Evolutionary conservation across 1,140 invertebrate species (phyloP), one percentile per base, ranked within the genome.

Genomic region (Leptopilina boulardi): DNA sequence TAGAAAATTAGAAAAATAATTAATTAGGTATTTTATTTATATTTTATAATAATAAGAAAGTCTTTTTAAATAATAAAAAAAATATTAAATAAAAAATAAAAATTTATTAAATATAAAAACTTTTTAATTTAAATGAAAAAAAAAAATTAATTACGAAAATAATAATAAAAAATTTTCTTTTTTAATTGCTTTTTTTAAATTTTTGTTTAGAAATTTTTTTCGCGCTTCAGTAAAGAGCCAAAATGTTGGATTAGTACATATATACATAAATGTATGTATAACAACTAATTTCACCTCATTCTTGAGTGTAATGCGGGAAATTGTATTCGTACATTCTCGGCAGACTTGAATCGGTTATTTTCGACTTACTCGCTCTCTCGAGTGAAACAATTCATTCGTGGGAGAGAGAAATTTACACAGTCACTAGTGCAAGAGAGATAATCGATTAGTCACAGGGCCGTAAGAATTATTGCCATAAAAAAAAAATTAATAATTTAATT

Each of bases 291-390:
- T 47, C 42, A n/a, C 42, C 42, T 47, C n/a, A 47, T 15, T 47
- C 42, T n/a, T 47, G 42, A 13, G 42, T 78, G 70, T 78, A 71
- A 75, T 75, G 77, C 73, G 66, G 56, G 59, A 74, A 74, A 66
- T 78, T n/a, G 51, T 38, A 47, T 23, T 78, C 77, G 77, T 74
- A 51, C 73, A 54, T 78, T 78, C 59, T 66, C 77, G 77, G 72
- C n/a, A 19, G 6, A 5, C 34, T 38, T 38, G 34, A 23, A 19
- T 75, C 77, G 77, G 73, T 19, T 38, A 21, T 73, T 73, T 75
- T 73, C 77, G 77, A 18, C 70, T 23, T 56, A 4, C 42, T 59
- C 47, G 47, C 66, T 21, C 44, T 51, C 44, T 51, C 41, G 9
- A 30, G 51, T 38, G 30, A 26, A 51, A n/a, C 21, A 30, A 54